A percentile compares a stretch with the other conserved stretches of the same genome.
phyloP scores from a whole-genome alignment of 2,113 vertebrate genomes.

The Lasiurus cinereus region DNA sequence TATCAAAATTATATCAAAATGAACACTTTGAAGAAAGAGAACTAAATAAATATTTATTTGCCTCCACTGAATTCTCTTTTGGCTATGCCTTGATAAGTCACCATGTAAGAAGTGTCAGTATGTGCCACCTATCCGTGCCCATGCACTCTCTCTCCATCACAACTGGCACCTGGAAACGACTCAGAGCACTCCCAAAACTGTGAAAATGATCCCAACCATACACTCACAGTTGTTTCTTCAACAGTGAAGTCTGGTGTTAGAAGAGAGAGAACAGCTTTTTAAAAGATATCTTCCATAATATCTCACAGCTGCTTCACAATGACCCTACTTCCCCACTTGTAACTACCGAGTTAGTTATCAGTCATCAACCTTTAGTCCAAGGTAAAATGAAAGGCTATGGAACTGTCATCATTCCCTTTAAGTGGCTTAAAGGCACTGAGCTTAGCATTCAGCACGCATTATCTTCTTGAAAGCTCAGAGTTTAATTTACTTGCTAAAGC shows the following conservation, averaged over 20 bases:
- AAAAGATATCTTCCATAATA: neutral
- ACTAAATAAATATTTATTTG: neutral
- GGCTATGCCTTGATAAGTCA: neutral
- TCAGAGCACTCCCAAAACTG: neutral
- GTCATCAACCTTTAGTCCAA: neutral
- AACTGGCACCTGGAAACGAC: neutral
- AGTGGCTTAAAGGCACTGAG: neutral
- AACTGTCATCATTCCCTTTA: neutral
- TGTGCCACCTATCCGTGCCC: neutral
- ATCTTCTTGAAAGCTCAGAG: neutral
- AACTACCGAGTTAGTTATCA: neutral
- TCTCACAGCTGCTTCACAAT: neutral
- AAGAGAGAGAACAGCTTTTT: neutral
- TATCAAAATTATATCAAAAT: neutral
- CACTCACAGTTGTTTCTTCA: neutral
- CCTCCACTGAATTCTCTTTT: neutral
- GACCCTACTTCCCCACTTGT: neutral
- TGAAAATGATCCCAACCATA: neutral
- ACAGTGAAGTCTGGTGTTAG: neutral
- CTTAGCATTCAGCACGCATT: neutral
- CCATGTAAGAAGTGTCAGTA: neutral
- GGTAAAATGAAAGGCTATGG: neutral
- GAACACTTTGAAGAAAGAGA: neutral
- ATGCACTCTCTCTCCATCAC: neutral
- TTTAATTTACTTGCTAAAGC: neutral